Conservation (phyloP, 2,888 invertebrate genomes). For the Ganaspis brasiliensis region DNA sequence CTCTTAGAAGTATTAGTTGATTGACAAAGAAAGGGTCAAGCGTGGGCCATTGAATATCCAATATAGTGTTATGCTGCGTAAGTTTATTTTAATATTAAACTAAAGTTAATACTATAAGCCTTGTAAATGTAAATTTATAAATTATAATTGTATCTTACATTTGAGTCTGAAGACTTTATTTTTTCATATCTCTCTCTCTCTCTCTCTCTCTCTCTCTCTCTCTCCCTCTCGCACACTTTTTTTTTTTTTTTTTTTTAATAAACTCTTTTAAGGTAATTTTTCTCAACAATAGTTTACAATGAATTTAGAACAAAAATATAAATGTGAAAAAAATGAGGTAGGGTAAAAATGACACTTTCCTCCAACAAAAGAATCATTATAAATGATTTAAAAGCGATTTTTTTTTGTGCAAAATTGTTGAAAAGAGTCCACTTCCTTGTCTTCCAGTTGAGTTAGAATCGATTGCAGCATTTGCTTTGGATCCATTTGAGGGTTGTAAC, state of each 20-base stretch:
- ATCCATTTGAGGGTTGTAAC: slow-evolving; percentile 73
- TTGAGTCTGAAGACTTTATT: slow-evolving; percentile 59
- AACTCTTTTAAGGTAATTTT: neutral
- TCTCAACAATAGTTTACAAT: neutral
- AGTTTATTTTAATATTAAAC: slow-evolving; percentile 79
- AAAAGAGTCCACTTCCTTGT: slow-evolving; percentile 68
- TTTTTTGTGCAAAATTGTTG: slow-evolving; percentile 58
- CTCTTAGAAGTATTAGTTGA: slow-evolving; percentile 60
- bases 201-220: neutral
- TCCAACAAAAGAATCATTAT: neutral
- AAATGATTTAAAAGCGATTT: slow-evolving; percentile 52
- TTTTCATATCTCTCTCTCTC: neutral
- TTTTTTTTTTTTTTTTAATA: neutral
- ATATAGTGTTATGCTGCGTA: slow-evolving; percentile 74
- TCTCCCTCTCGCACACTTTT: neutral
- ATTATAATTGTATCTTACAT: slow-evolving; percentile 78
- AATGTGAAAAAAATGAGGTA: slow-evolving; percentile 3
- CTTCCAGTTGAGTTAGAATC: slow-evolving; percentile 69
- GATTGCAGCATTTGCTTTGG: slow-evolving; percentile 72
- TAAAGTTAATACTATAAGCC: slow-evolving; percentile 74
- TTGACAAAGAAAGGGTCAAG: slow-evolving; percentile 66
- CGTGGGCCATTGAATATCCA: slow-evolving; percentile 70
- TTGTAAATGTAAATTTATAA: slow-evolving; percentile 80
- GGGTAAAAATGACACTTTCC: slow-evolving; percentile 19
- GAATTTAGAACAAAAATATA: neutral